Base-by-base conservation (phyloP, 1,140 invertebrate species). In the Drosophila subobscura region DNA sequence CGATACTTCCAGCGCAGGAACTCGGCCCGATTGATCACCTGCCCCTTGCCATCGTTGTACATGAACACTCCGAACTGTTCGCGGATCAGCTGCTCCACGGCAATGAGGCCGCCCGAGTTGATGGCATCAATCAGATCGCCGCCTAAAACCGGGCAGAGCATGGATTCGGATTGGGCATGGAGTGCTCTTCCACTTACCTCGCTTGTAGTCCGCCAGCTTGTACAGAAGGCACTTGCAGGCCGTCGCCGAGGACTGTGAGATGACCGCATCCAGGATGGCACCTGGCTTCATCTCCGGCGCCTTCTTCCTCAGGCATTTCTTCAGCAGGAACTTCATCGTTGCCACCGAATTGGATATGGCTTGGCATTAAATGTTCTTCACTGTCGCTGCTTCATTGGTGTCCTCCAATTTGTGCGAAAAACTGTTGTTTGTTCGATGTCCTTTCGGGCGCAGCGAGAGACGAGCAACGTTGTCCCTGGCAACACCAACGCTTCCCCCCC, bases 1-100 rank as follows among this genome's bases (percentile, higher is more conserved):
- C 96, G 93, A 90, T 97, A 97, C 90, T 97, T 98, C 98, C 98
- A 99, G 49, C 96, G 93, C 4, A 98, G 91, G 91, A 97, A 99
- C 83, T 99, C 98, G 0, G 96, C 95, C 23, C 97, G 93, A 85
- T 97, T 98, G 72, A 99, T 97, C 7, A 95, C 92, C 85, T 97
- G 94, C 0, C 97, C 97, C 80, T 96, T 95, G 5, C 98, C 98
- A 44, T 97, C 95, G 40, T 95, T 95, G 86, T 99, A 99, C 95
- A 98, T 96, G 77, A 98, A 95, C 0, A 96, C 93, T 0, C 95
- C 95, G 77, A 99, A 97, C 86, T 98, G 96, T 71, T 98, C 97
- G 20, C 95, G 93, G 25, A 98, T 97, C 40, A 98, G 92, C 90
- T 96, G 95, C 90, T 98, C 96, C 0, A 98, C 97, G 65, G 96